Evolutionary conservation across 2,888 invertebrate species (phyloP).

Genomic region (Aethes cnicana): DNA sequence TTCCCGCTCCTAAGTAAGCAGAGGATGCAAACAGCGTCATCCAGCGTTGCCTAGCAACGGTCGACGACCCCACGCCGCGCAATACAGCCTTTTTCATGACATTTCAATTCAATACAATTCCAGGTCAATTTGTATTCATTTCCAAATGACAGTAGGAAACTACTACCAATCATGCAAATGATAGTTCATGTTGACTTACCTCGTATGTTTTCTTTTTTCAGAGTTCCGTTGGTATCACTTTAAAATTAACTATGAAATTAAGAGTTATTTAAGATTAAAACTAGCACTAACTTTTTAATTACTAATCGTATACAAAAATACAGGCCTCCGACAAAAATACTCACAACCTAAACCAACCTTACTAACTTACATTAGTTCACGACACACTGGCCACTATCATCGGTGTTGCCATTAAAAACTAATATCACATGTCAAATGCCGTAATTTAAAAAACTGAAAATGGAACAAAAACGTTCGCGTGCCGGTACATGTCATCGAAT

Average conservation of each 20-base stretch:
- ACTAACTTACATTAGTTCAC: constrained; percentile 30
- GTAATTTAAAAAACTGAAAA: constrained; percentile 54
- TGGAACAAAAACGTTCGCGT: constrained; percentile 78
- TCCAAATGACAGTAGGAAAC: neutral
- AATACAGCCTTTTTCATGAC: constrained; percentile 43
- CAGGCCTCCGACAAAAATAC: constrained; percentile 44
- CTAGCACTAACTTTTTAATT: constrained; percentile 17
- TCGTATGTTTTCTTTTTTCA: constrained; percentile 4
- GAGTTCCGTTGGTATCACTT: neutral
- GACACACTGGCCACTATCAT: constrained; percentile 35
- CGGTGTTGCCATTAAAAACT: constrained; percentile 41
- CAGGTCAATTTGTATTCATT: constrained; percentile 1
- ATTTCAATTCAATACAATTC: constrained; percentile 18
- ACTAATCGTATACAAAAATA: constrained; percentile 44
- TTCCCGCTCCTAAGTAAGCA: constrained; percentile 28
- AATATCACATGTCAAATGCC: constrained; percentile 58
- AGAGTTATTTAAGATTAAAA: constrained; percentile 6
- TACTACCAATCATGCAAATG: neutral
- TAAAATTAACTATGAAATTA: neutral
- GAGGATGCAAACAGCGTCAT: constrained; percentile 56
- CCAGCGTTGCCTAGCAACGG: constrained; percentile 64
- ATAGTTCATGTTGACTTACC: neutral
- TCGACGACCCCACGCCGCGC: constrained; percentile 66
- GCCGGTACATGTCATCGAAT: constrained; percentile 76
- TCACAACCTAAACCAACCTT: constrained; percentile 32